Evolutionary conservation across 2,888 invertebrate genomes (phyloP).

Genomic region (Cephus nigrinus): DNA sequence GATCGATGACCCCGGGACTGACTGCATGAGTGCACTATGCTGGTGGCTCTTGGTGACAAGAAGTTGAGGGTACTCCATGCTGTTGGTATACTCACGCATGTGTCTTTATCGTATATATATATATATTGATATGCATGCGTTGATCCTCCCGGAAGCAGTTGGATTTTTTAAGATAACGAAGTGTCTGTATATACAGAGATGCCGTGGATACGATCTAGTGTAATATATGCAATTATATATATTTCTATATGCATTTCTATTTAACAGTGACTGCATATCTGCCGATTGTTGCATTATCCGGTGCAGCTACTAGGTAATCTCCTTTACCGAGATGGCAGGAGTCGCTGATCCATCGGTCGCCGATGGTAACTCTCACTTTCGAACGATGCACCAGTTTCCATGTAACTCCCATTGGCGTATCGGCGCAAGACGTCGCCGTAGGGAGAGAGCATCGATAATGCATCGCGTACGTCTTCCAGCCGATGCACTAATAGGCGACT

Average conservation of each 20-base stretch:
- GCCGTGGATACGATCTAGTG: not conserved
- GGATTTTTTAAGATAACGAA: not conserved
- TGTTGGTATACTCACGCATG: not conserved
- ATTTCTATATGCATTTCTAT: not conserved
- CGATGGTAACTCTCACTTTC: not conserved
- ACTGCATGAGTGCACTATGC: not conserved
- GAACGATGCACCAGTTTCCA: not conserved
- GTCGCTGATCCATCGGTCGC: not conserved
- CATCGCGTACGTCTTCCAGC: slow-evolving; percentile 14
- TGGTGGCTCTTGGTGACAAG: not conserved
- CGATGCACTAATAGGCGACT: slow-evolving; percentile 13
- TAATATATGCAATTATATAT: not conserved
- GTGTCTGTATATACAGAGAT: not conserved
- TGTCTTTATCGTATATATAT: not conserved
- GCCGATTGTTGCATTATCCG: not conserved
- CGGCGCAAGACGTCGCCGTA: slow-evolving; percentile 12
- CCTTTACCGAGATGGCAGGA: not conserved
- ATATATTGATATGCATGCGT: not conserved
- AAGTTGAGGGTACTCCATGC: not conserved
- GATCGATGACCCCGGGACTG: not conserved
- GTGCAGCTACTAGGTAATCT: not conserved
- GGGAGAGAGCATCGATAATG: slow-evolving; percentile 23
- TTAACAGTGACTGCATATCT: not conserved
- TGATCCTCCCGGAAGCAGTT: not conserved
- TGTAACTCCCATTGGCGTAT: slow-evolving; percentile 5